phyloP scores from a whole-genome alignment of 2,113 vertebrate species.

The Nyctibius bracteatus region DNA sequence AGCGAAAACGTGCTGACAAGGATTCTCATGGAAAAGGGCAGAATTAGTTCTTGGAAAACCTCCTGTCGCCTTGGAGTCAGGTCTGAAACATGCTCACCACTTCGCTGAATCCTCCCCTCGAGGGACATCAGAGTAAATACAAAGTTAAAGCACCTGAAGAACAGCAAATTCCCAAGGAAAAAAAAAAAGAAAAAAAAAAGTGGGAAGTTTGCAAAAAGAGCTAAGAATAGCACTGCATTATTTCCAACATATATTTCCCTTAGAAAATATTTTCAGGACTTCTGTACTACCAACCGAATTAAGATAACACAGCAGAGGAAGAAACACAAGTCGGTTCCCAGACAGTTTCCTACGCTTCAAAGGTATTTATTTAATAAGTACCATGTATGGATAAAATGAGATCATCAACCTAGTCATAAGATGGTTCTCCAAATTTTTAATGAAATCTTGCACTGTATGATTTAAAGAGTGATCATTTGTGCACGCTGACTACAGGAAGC shows the following conservation, averaged over 20 bases:
- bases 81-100: neutral
- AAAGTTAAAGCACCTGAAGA: neutral
- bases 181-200: neutral
- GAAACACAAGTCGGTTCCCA: neutral
- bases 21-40: neutral
- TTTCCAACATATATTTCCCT: slow-evolving; percentile 18
- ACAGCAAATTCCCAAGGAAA: neutral
- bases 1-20: neutral
- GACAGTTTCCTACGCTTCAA: slow-evolving; percentile 11
- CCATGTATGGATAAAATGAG: slow-evolving; percentile 51
- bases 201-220: neutral
- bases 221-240: slow-evolving; percentile 7
- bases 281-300: slow-evolving; percentile 9
- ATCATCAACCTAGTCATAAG: slow-evolving; percentile 40
- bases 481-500: neutral
- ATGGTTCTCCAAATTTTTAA: slow-evolving; percentile 43
- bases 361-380: slow-evolving; percentile 46
- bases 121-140: neutral
- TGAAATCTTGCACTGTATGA: slow-evolving; percentile 16
- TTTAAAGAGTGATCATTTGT: neutral
- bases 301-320: slow-evolving; percentile 37
- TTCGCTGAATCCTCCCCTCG: neutral
- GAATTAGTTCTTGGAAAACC: slow-evolving; percentile 42
- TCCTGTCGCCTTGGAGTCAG: neutral
- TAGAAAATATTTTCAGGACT: neutral